Base-by-base conservation (phyloP, 2,113 vertebrate species). In the Papio anubis region DNA sequence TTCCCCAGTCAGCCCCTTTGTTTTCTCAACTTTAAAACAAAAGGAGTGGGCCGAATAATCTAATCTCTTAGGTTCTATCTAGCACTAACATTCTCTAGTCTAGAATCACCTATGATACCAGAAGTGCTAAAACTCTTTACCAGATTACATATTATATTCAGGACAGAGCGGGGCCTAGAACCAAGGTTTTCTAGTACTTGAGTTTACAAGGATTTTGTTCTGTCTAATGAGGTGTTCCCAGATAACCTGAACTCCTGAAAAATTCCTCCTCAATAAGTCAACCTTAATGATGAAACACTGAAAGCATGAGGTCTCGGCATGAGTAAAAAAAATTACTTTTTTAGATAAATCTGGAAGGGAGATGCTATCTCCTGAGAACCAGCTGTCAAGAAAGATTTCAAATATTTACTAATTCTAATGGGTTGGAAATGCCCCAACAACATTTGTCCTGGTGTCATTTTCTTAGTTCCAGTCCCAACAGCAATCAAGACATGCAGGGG, bases 401-500 rank as follows among this genome's bases (percentile, higher is more conserved):
- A 87, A 35, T 82, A 70, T 90, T 85, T 81, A 38, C 66, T 79
- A 43, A 61, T 89, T 43, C 73, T 64, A 90, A 0, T 70, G 75
- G 83, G 17, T 93, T 86, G 38, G 30, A 97, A 93, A 93, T 38
- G 48, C 68, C 55, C 73, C 48, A 61, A 14, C 78, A 82, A 17
- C 75, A 64, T 91, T 43, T 6, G 12, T 92, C 61, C 73, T 85
- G 1, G 7, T 96, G 55, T 97, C 79, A 64, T 94, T 94, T 82
- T 75, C 89, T 83, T 84, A 91, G 79, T 83, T 93, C 76, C 32
- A 32, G 90, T 76, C 66, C 93, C 93, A 80, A 50, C 38, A 93
- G 92, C 79, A 96, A 76, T 96, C 86, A 81, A 72, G 43, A 93
- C 84, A 83, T 59, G 61, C 86, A 96, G 40, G 80, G 16, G 16